Base-by-base conservation (phyloP, 1,140 invertebrate species). In the Pentalonia nigronervosa region DNA sequence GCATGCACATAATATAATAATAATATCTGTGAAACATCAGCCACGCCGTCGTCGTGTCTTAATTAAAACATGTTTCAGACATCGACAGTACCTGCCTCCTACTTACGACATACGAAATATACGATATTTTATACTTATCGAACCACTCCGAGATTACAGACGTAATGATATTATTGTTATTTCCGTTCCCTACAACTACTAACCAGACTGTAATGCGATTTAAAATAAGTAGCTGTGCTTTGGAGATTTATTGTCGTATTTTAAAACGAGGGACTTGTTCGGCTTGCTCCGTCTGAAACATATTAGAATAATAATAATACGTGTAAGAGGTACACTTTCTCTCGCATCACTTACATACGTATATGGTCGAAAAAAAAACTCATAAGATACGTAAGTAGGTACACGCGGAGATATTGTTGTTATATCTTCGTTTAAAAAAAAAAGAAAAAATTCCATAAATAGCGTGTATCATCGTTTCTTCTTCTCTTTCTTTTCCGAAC, bases 41-140 rank as follows among this genome's bases (percentile, higher is more conserved):
- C 83, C 23, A 60, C 41, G 41, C 4, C 41, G 41, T 41, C 41
- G 41, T 41, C 53, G 14, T 6, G 53, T 36, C 34, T 90, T 90
- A 90, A 60, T 90, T 60, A 90, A 60, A 23, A 11, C 23, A 23
- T 89, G 87, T 89, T 36, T 34, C 41, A 47, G 47, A 86, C 84
- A 25, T 86, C 45, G 11, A 67, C 30, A n/a, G 4, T 67, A 67
- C 30, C n/a, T n/a, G n/a, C n/a, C n/a, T n/a, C n/a, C n/a, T n/a
- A n/a, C n/a, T n/a, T 67, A 11, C 60, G 17, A n/a, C 60, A 67
- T n/a, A 67, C n/a, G 30, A 67, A n/a, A n/a, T 67, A 67, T 56
- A 25, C 17, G 21, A 53, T 53, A 53, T 53, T 9, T 47, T 47
- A n/a, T 76, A 76, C 30, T 76, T 76, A n/a, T 76, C 60, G 30